phyloP scores from a whole-genome alignment of 2,113 vertebrate species.

The Petaurus breviceps region DNA sequence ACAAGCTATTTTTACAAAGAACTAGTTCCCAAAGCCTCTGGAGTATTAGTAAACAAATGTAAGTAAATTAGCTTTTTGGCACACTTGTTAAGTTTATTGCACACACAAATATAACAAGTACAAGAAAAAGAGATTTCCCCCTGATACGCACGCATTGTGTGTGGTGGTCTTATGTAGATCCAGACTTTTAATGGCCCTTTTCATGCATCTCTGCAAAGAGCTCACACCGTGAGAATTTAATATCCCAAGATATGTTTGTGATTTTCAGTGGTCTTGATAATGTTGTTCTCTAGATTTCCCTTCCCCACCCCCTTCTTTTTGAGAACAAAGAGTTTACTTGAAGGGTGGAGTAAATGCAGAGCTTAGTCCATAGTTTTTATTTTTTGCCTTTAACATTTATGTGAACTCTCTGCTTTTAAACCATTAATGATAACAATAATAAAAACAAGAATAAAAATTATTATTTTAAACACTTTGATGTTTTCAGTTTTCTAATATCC shows the following conservation, averaged over 20 bases:
- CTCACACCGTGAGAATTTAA: constrained; percentile 67
- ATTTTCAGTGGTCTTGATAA: constrained; percentile 56
- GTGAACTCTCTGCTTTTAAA: not conserved
- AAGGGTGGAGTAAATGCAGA: constrained; percentile 4
- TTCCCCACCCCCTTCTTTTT: not conserved
- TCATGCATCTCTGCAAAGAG: constrained; percentile 71
- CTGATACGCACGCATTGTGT: constrained; percentile 26
- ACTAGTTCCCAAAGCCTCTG: constrained; percentile 53
- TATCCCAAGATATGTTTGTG: constrained; percentile 68
- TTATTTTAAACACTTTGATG: not conserved
- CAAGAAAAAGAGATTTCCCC: constrained; percentile 16
- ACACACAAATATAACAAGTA: constrained; percentile 60
- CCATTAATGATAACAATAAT: not conserved
- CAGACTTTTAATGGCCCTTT: constrained; percentile 73
- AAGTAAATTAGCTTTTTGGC: constrained; percentile 77
- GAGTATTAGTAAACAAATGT: constrained; percentile 72
- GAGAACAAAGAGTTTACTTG: constrained; percentile 55
- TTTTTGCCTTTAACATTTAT: constrained; percentile 30
- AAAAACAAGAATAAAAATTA: not conserved
- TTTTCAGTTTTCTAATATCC: not conserved
- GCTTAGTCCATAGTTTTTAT: constrained; percentile 1
- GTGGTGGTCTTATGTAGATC: constrained; percentile 80
- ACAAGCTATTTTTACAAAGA: constrained; percentile 65
- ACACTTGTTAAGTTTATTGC: constrained; percentile 69
- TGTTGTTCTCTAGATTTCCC: not conserved